phyloP scores from a whole-genome alignment of 2,797 vertebrate genomes.

The Microctenopoma steveboyesi region DNA sequence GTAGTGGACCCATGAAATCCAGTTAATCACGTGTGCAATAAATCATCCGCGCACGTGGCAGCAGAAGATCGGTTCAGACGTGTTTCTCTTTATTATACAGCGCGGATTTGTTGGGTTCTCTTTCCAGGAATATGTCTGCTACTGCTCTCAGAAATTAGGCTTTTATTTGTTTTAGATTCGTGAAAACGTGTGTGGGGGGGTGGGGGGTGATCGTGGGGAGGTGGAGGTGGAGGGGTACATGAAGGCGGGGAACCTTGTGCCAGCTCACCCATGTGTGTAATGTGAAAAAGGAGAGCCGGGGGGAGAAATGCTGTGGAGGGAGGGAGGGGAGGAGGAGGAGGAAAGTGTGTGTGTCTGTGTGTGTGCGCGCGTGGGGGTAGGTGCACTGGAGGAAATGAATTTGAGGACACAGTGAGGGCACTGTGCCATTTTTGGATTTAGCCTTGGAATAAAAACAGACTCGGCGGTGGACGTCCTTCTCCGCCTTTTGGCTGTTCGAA shows the following conservation, averaged over 20 bases:
- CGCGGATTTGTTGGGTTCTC: neutral
- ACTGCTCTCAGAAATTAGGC: constrained; percentile 45
- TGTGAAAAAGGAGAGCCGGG: constrained; percentile 85
- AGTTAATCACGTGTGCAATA: neutral
- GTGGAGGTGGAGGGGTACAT: constrained; percentile 23
- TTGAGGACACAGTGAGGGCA: constrained; percentile 38
- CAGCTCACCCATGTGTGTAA: constrained; percentile 94
- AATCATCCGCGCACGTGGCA: neutral
- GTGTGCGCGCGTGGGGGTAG: neutral
- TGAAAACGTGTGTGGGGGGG: constrained; percentile 20
- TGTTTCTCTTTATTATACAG: neutral
- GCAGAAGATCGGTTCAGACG: neutral
- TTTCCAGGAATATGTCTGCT: neutral
- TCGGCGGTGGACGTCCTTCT: constrained; percentile 1
- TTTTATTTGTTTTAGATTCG: constrained; percentile 56
- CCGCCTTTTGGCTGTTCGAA: neutral
- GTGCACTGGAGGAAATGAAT: constrained; percentile 18
- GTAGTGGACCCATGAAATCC: constrained; percentile 23
- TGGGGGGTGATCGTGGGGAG: neutral
- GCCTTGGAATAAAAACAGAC: constrained; percentile 5
- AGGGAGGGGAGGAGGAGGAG: constrained; percentile 63
- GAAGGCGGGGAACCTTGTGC: constrained; percentile 76
- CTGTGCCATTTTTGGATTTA: constrained; percentile 50
- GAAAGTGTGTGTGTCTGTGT: neutral
- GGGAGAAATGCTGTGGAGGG: constrained; percentile 66